Evolutionary conservation across 1,140 invertebrate species (phyloP).

Genomic region (Cotesia chilonis): DNA sequence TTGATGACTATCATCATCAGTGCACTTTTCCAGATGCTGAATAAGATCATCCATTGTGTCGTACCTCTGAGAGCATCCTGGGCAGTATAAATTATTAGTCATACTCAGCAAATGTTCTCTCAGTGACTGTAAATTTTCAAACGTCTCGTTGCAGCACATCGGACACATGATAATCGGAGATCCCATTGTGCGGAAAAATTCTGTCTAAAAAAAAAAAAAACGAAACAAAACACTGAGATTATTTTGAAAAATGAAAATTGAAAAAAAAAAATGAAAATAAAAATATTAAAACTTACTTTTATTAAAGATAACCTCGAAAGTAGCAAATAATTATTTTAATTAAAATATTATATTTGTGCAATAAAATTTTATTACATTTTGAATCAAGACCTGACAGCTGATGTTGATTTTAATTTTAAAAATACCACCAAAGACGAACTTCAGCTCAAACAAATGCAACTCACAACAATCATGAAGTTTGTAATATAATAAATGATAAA

Average conservation of each 20-base stretch:
- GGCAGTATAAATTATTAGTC: conserved; percentile 70
- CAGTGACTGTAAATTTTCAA: conserved; percentile 67
- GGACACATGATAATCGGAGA: conserved; percentile 68
- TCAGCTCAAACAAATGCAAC: conserved; percentile 65
- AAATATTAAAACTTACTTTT: neutral
- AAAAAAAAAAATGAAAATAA: too few species aligned
- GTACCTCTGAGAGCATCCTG: conserved; percentile 67
- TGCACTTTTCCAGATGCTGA: conserved; percentile 66
- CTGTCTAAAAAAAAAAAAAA: neutral
- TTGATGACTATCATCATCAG: conserved; percentile 35
- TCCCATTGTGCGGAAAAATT: conserved; percentile 59
- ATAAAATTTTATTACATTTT: conserved; percentile 27
- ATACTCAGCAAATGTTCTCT: conserved; percentile 70
- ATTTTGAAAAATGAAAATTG: neutral
- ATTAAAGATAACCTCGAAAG: neutral
- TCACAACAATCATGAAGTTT: conserved; percentile 65
- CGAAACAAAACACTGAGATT: neutral
- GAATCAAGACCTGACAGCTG: conserved; percentile 29
- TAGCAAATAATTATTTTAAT: neutral
- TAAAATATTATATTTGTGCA: neutral
- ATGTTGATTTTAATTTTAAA: conserved; percentile 30
- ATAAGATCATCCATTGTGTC: conserved; percentile 66
- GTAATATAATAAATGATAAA: conserved; percentile 32
- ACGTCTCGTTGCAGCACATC: conserved; percentile 72
- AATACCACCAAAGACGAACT: conserved; percentile 54